phyloP scores from a whole-genome alignment of 2,797 vertebrate species.

The Carduelis carduelis region DNA sequence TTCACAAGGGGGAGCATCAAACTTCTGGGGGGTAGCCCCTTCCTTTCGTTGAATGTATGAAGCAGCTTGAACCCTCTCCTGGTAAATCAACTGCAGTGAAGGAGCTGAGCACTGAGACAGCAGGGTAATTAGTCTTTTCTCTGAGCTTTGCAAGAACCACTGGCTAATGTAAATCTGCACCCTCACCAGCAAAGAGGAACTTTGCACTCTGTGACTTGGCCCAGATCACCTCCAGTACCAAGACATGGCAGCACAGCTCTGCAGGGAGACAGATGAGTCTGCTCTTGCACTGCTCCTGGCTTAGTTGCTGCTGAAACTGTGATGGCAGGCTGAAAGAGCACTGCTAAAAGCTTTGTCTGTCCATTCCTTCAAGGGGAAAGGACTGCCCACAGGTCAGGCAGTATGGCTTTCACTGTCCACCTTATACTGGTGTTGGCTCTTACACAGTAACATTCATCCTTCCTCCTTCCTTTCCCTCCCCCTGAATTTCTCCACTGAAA shows the following conservation, averaged over 20 bases:
- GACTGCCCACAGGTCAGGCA: not conserved
- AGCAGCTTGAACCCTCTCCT: not conserved
- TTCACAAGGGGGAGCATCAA: not conserved
- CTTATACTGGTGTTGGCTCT: not conserved
- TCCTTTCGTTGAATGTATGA: not conserved
- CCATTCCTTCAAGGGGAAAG: not conserved
- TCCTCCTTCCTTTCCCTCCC: not conserved
- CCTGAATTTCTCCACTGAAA: not conserved
- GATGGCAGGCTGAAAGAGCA: not conserved
- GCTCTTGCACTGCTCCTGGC: fast-evolving
- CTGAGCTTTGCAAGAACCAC: not conserved
- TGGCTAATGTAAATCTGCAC: not conserved
- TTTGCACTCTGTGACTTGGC: fast-evolving
- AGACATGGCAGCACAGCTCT: not conserved
- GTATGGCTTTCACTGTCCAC: not conserved
- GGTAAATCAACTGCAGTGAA: not conserved
- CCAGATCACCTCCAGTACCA: not conserved
- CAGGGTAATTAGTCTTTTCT: not conserved
- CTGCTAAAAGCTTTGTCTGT: not conserved
- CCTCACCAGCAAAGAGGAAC: not conserved
- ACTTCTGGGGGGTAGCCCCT: not conserved
- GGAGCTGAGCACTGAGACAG: not conserved
- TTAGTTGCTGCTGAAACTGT: not conserved
- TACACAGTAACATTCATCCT: not conserved
- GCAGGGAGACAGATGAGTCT: not conserved